A percentile compares a stretch with the other conserved stretches of the same genome.
These are phyloP conservation scores for Apis dorsata DNA, from an alignment of 1,140 invertebrate species.

Conservation along the genomic window DNA sequence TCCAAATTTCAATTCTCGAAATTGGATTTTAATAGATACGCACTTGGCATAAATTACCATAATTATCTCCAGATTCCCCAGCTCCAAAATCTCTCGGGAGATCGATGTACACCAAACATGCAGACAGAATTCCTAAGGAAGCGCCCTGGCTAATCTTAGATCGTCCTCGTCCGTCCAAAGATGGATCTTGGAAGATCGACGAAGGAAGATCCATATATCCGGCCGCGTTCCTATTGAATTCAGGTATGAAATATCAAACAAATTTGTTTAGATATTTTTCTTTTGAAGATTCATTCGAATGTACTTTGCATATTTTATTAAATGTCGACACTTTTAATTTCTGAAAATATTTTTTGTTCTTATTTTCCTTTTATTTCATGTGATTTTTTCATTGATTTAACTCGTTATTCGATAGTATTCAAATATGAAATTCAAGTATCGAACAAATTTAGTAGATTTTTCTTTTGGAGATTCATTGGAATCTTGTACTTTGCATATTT, in stretches of 20 bases:
- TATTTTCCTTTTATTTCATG: no score
- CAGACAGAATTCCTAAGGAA: constrained; percentile 45
- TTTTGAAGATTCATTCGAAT: not conserved
- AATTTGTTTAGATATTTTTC: not conserved
- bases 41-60: not conserved
- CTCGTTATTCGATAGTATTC: no score
- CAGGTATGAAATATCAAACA: constrained; percentile 33
- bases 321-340: no score
- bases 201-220: constrained; percentile 30
- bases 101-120: constrained; percentile 28
- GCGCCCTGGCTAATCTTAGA: constrained; percentile 42
- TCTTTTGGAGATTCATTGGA: no score
- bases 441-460: no score
- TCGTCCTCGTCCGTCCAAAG: constrained; percentile 28
- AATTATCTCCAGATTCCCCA: not conserved
- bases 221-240: not conserved
- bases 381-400: no score
- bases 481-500: no score
- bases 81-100: not conserved
- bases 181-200: constrained; percentile 45
- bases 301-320: no score
- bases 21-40: not conserved
- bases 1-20: not conserved
- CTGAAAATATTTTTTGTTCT: no score
- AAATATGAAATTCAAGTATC: no score